These are phyloP conservation scores for Liposcelis brunnea DNA, from an alignment of 2,888 invertebrate species.

Conservation along the genomic window DNA sequence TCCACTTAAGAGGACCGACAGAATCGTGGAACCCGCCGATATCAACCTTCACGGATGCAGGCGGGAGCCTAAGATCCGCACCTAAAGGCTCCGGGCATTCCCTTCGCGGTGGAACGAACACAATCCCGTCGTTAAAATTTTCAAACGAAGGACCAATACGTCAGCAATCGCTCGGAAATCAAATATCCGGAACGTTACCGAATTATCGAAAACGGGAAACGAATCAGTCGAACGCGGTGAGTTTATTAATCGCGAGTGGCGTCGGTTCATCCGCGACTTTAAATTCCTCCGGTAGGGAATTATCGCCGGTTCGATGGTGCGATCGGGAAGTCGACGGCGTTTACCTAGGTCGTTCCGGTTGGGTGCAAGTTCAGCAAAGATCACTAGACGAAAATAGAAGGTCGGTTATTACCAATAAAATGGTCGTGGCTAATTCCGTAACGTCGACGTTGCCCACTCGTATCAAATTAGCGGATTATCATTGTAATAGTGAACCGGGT, in stretches of 20 bases:
- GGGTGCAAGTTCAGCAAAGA: constrained; percentile 37
- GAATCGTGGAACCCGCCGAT: constrained; percentile 35
- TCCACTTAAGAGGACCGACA: constrained; percentile 34
- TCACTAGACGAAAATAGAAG: constrained; percentile 33
- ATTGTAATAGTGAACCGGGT: constrained; percentile 28
- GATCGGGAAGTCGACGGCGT: constrained; percentile 40
- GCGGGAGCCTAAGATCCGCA: constrained; percentile 2
- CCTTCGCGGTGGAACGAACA: no score
- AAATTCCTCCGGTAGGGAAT: constrained; percentile 27
- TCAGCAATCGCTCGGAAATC: neutral
- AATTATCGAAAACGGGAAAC: neutral
- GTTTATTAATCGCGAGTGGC: constrained; percentile 21
- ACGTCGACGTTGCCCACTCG: constrained; percentile 21
- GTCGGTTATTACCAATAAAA: constrained; percentile 7
- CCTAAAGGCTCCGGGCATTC: neutral
- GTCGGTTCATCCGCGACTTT: constrained; percentile 23
- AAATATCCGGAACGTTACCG: no score
- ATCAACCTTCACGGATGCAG: constrained; percentile 14
- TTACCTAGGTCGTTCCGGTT: constrained; percentile 34
- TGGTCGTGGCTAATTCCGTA: constrained; percentile 12
- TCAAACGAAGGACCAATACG: constrained; percentile 4
- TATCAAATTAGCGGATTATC: constrained; percentile 34
- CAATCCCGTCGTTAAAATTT: no score
- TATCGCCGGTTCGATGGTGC: constrained; percentile 40
- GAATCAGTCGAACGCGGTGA: constrained; percentile 1